Conservation (phyloP, 2,888 invertebrate genomes). For the Ethmia dodecea region DNA sequence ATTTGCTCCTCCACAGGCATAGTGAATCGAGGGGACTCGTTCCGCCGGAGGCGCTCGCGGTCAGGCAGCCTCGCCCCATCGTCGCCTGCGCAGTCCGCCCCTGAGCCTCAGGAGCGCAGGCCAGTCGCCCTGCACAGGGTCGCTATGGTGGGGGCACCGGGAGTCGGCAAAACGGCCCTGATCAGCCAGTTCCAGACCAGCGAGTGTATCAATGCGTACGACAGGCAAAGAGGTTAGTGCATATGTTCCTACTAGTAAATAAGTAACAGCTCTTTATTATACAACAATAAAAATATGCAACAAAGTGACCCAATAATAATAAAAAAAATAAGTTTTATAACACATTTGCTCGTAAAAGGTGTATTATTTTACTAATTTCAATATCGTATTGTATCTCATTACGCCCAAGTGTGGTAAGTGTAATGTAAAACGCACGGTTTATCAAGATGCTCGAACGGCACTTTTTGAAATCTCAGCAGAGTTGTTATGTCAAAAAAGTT, state of each 20-base stretch:
- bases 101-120: slow-evolving; percentile 66
- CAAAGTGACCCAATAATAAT: no score
- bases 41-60: slow-evolving; percentile 89
- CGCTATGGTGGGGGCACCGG: slow-evolving; percentile 86
- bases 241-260: neutral
- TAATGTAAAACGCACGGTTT: no score
- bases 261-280: no score
- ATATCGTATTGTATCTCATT: no score
- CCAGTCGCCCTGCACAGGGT: slow-evolving; percentile 80
- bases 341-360: no score
- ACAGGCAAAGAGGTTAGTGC: slow-evolving; percentile 85
- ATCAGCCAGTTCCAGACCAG: slow-evolving; percentile 95
- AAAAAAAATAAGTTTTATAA: no score
- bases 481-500: no score
- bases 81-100: slow-evolving; percentile 57
- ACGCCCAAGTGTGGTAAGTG: no score
- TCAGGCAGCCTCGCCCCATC: slow-evolving; percentile 88
- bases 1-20: slow-evolving; percentile 80
- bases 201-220: slow-evolving; percentile 96
- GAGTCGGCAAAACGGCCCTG: slow-evolving; percentile 91
- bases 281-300: no score
- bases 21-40: slow-evolving; percentile 96
- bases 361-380: no score
- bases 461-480: no score
- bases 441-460: no score